Conservation (phyloP, 2,888 invertebrate genomes). For the Hydropsyche betteni region DNA sequence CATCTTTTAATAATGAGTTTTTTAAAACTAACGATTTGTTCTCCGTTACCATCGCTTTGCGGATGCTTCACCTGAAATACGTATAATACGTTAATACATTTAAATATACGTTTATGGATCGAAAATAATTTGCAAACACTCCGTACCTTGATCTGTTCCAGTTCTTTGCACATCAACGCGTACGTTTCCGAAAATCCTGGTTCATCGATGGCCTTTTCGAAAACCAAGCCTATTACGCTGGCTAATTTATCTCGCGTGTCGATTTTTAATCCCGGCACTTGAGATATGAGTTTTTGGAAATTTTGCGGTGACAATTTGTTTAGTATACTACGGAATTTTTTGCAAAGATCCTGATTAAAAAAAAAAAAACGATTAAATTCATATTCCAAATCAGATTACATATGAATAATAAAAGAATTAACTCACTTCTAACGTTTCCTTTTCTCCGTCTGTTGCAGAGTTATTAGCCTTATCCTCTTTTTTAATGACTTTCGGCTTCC, state of each 20-base stretch:
- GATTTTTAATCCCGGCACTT: conserved; percentile 80
- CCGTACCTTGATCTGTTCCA: conserved; percentile 71
- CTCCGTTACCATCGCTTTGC: conserved; percentile 58
- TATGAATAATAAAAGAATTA: not conserved
- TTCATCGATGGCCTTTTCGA: conserved; percentile 95
- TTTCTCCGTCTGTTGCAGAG: not conserved
- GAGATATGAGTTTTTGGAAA: conserved; percentile 81
- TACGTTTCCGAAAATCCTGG: conserved; percentile 93
- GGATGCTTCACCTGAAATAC: conserved; percentile 54
- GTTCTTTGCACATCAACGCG: conserved; percentile 83
- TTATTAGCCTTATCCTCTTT: not conserved
- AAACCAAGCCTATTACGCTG: conserved; percentile 89
- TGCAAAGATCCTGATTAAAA: conserved; percentile 72
- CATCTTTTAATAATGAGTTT: conserved; percentile 84
- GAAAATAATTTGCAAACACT: too few species aligned
- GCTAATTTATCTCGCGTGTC: conserved; percentile 80
- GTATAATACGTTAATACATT: too few species aligned
- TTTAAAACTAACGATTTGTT: conserved; percentile 72
- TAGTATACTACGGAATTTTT: conserved; percentile 85
- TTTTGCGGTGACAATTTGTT: conserved; percentile 96
- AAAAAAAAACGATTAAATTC: conserved; percentile 50
- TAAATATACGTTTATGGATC: too few species aligned
- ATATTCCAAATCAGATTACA: not conserved
- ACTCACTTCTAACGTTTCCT: not conserved
- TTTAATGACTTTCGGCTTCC: conserved; percentile 78